A percentile compares a stretch with the other conserved stretches of the same genome.
These are phyloP conservation scores for Myotis findleyi DNA, from an alignment of 2,797 vertebrate species.

Conservation along the genomic window DNA sequence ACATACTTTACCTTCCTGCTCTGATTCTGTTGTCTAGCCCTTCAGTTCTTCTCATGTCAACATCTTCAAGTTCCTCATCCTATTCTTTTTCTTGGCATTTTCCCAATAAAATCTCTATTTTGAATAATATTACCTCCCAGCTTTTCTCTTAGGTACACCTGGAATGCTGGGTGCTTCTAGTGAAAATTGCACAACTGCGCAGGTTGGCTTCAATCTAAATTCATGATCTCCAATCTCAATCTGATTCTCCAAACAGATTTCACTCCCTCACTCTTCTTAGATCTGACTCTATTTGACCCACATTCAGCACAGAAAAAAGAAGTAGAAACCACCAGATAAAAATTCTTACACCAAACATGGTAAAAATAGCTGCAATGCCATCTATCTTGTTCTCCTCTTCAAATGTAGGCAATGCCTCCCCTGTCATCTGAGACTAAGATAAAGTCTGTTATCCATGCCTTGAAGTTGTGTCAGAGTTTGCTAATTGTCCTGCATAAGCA, in stretches of 20 bases:
- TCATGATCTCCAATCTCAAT: background rate
- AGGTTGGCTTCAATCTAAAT: background rate
- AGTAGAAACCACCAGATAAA: background rate
- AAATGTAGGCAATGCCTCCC: background rate
- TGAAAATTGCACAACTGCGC: background rate
- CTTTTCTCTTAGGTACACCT: background rate
- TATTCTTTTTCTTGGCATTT: background rate
- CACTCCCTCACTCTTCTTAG: background rate
- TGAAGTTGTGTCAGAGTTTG: background rate
- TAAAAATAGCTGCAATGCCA: background rate
- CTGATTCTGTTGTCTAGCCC: background rate
- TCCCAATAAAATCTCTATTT: background rate
- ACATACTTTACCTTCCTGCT: background rate
- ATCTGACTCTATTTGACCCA: background rate
- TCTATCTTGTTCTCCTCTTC: background rate
- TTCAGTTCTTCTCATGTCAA: background rate
- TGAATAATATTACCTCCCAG: background rate
- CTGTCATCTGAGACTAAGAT: background rate
- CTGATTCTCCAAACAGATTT: background rate
- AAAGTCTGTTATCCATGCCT: background rate
- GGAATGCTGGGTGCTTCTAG: background rate
- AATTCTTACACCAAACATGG: background rate
- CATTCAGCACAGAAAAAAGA: background rate
- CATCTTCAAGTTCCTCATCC: background rate
- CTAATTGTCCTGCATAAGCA: background rate